Evolutionary conservation across 1,140 invertebrate species (phyloP), one percentile per base, ranked within the genome.

Genomic region (Nixonia krombeini): DNA sequence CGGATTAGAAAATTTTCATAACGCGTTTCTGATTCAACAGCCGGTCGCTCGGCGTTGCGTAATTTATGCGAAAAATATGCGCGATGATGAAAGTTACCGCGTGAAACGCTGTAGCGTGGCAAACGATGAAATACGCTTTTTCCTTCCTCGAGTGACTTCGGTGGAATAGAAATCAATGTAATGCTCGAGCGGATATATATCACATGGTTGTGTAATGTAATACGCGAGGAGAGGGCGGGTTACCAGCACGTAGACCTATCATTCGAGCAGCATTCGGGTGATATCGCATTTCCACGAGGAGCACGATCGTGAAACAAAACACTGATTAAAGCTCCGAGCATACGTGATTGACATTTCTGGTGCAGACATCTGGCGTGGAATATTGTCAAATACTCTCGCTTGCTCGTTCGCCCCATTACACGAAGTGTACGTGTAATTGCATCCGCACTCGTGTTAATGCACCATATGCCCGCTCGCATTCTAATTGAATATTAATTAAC

Each of bases 291-390:
- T 57, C 55, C 16, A 37, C 46, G 29, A 31, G 17, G 25, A 42
- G 51, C 16, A 31, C 16, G 28, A 25, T 17, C 31, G 25, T 37
- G 47, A 71, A 63, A 67, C 57, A 68, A 62, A 71, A 68, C 64
- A 56, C 49, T 62, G 58, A 67, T 71, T 58, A 67, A 67, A 42
- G 38, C 46, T 53, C 46, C 42, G 40, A 50, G 16, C 41, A 46
- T 31, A 28, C 41, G 46, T 73, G 57, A 72, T 72, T 72, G 72
- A 69, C 69, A 49, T 68, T 66, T 63, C 53, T 66, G 56, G 35
- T 45, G 16, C 52, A 46, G 49, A 51, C 61, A 65, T 59, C 58
- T 66, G 64, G 33, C 53, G 29, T 18, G 15, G 45, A 59, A 56
- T 42, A 49, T 58, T 42, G 61, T 58, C 10, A 37, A 37, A 37